Conservation (phyloP, 2,113 vertebrate species). For the Pica pica region DNA sequence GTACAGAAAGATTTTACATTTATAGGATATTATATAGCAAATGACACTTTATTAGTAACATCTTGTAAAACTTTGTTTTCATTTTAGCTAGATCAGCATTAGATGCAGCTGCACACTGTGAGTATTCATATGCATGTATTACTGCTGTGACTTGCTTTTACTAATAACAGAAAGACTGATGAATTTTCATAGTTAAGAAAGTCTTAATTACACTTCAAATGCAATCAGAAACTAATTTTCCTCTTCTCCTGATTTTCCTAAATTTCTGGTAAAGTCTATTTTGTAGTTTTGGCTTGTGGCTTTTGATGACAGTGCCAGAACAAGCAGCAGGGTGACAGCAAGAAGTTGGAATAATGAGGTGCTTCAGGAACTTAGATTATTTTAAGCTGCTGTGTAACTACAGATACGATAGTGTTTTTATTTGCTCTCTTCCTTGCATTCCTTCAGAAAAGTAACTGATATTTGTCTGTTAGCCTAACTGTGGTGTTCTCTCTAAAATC, state of each 20-base stretch:
- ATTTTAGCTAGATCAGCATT: constrained; percentile 76
- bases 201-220: not conserved
- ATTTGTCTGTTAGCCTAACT: not conserved
- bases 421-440: not conserved
- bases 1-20: not conserved
- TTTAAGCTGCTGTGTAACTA: not conserved
- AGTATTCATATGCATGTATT: constrained; percentile 67
- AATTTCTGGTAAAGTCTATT: not conserved
- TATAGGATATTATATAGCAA: not conserved
- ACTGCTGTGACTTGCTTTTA: not conserved
- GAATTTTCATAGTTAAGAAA: not conserved
- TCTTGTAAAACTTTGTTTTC: constrained; percentile 28
- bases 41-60: not conserved
- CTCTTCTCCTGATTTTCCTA: not conserved
- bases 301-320: not conserved
- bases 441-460: not conserved
- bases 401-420: not conserved
- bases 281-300: not conserved
- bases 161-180: not conserved
- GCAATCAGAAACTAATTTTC: constrained; percentile 23
- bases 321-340: not conserved
- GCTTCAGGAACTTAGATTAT: not conserved
- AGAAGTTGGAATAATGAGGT: not conserved
- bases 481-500: not conserved
- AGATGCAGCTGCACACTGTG: constrained; percentile 73